Evolutionary conservation across 1,140 invertebrate genomes (phyloP), one percentile per base, ranked within the genome.

Genomic region (Drosophila carrolli): DNA sequence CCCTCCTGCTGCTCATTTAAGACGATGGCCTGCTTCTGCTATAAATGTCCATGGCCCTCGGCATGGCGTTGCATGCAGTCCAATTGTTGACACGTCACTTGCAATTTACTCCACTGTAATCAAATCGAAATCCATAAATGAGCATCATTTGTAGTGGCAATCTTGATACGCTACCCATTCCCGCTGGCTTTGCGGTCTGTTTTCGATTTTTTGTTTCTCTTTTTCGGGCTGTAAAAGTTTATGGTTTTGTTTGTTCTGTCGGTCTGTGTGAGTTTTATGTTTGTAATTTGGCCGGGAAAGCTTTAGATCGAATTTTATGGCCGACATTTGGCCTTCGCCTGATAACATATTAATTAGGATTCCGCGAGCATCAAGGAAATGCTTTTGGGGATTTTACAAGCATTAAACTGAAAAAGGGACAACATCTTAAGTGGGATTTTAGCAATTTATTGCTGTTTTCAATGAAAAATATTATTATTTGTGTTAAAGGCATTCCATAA

Each of bases 91-190:
- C 91, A 91, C 80, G 91, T 91, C 74, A 90, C 72, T 89, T 91
- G 83, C 70, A 92, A 86, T 81, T 92, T 91, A 62, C 90, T 92
- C 91, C 91, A 92, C 91, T 92, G 75, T 90, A 88, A 88, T 88
- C 74, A 89, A 88, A 89, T 74, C 51, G 58, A 86, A 61, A 88
- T 89, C 78, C 75, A 88, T 88, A 86, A 77, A 70, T 77, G 74
- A 75, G 55, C 51, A 58, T 76, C 54, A 75, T 51, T 56, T 50
- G 51, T 58, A 66, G 60, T 65, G 23, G 56, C 68, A 61, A 77
- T 77, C 75, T 70, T 19, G 68, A 71, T 58, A 4, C 7, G 53
- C 11, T 11, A 3, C n/a, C 32, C 32, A n/a, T 13, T n/a, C 9
- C 32, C 32, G 4, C 14, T 23, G 4, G 27, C 43, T 66, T 72